phyloP scores from a whole-genome alignment of 2,888 invertebrate genomes.

The Hyles lineata region DNA sequence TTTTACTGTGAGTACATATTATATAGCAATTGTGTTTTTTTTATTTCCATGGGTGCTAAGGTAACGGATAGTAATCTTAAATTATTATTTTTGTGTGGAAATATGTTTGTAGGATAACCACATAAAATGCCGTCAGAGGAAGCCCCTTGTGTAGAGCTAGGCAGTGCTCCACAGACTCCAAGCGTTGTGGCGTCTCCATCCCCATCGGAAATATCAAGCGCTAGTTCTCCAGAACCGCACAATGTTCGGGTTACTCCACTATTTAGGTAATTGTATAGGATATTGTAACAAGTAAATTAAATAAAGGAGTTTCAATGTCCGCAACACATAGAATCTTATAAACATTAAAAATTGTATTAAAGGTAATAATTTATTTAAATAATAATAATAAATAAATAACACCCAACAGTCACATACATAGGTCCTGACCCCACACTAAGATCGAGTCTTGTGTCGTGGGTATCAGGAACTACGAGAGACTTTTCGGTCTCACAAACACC shows the following conservation, averaged over 20 bases:
- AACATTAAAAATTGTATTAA: too few species aligned
- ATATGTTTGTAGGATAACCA: not conserved
- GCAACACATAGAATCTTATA: too few species aligned
- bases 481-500: too few species aligned
- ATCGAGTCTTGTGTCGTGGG: too few species aligned
- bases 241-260: conserved; percentile 68
- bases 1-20: not conserved
- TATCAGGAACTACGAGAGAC: too few species aligned
- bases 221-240: conserved; percentile 75
- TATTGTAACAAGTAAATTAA: not conserved
- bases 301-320: too few species aligned
- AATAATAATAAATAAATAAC: too few species aligned
- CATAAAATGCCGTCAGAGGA: conserved; percentile 68
- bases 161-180: conserved; percentile 67
- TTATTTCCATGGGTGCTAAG: not conserved
- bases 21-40: not conserved
- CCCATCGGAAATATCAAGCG: conserved; percentile 76
- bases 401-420: too few species aligned
- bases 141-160: conserved; percentile 74
- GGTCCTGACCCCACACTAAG: too few species aligned
- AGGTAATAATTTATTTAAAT: too few species aligned
- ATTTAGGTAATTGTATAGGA: conserved; percentile 62
- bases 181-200: conserved; percentile 68
- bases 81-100: not conserved
- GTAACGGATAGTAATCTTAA: not conserved